These are phyloP conservation scores for Dromaius novaehollandiae DNA, from an alignment of 2,113 vertebrate species.

Conservation along the genomic window DNA sequence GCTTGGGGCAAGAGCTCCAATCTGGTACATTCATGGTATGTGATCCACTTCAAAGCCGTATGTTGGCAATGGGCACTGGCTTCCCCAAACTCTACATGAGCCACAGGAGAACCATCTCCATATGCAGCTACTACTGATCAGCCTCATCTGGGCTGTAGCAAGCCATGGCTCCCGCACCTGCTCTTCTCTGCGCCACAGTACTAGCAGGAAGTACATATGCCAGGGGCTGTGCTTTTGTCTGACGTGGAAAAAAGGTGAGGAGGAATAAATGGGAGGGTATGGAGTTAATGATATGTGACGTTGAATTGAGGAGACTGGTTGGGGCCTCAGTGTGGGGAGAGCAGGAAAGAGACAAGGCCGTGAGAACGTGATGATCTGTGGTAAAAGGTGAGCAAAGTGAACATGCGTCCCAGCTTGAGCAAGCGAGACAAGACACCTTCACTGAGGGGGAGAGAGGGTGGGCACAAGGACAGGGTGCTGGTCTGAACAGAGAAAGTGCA, in stretches of 20 bases:
- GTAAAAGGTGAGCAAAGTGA: not conserved
- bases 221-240: not conserved
- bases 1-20: not conserved
- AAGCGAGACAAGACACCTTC: not conserved
- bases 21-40: not conserved
- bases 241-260: not conserved
- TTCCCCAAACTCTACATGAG: not conserved
- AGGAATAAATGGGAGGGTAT: not conserved
- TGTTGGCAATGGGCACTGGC: not conserved
- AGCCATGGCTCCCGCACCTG: not conserved
- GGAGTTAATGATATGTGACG: not conserved
- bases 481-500: not conserved
- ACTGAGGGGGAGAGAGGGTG: not conserved
- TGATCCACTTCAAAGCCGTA: not conserved
- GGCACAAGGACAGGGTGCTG: not conserved
- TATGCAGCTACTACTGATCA: not conserved
- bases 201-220: not conserved
- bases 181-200: not conserved
- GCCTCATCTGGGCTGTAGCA: not conserved
- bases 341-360: not conserved
- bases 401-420: not conserved
- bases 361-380: not conserved
- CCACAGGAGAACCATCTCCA: not conserved
- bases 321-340: not conserved
- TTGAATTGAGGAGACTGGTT: not conserved